phyloP scores from a whole-genome alignment of 1,140 invertebrate species.

The Sarcophaga bullata region DNA sequence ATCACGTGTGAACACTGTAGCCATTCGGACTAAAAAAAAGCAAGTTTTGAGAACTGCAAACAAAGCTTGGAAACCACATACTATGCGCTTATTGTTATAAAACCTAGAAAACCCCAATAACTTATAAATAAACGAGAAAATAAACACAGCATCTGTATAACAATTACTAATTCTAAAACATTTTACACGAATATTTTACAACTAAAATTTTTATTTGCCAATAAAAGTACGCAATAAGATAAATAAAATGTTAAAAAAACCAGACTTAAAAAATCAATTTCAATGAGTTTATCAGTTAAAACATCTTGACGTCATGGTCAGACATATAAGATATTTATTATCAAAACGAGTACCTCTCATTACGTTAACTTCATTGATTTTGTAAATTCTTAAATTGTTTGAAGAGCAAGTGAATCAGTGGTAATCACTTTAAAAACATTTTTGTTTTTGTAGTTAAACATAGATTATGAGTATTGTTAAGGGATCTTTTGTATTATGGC shows the following conservation, averaged over 20 bases:
- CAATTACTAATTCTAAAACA: too few species aligned
- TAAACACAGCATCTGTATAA: not conserved
- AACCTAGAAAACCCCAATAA: not conserved
- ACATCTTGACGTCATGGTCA: not conserved
- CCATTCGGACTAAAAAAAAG: not conserved
- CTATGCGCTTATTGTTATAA: not conserved
- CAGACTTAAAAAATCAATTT: too few species aligned
- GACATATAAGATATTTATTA: not conserved
- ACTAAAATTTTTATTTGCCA: too few species aligned
- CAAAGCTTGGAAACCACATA: slow-evolving; percentile 1
- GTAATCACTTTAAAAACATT: too few species aligned
- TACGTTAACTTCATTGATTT: too few species aligned
- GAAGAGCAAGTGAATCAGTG: too few species aligned
- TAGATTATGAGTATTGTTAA: too few species aligned
- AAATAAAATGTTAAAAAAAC: not conserved
- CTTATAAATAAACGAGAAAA: not conserved
- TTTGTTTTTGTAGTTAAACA: too few species aligned
- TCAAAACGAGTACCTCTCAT: not conserved
- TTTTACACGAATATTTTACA: too few species aligned
- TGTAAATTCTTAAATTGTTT: too few species aligned
- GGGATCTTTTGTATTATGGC: too few species aligned
- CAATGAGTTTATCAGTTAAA: not conserved
- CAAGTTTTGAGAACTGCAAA: not conserved
- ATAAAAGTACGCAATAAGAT: not conserved
- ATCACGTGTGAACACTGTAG: not conserved